phyloP scores from a whole-genome alignment of 2,113 vertebrate species.

The Lagopus muta region DNA sequence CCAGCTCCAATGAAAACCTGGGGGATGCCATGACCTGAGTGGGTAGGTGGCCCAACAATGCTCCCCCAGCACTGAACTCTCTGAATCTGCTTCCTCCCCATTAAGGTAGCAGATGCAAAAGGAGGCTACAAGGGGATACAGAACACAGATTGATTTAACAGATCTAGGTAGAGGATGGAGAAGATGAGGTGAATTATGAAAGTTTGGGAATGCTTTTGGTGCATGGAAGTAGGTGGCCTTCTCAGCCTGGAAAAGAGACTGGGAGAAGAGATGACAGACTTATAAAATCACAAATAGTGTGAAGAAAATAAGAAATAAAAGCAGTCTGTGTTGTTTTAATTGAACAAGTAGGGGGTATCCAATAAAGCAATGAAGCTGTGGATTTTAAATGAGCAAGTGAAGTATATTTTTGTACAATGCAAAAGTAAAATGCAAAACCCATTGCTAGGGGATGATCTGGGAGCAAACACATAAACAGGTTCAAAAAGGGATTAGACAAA shows the following conservation, averaged over 20 bases:
- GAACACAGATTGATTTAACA: background rate
- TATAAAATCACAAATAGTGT: background rate
- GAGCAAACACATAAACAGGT: background rate
- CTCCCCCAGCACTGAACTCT: background rate
- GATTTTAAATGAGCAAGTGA: slow-evolving; percentile 21
- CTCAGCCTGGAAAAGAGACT: background rate
- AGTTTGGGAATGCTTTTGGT: background rate
- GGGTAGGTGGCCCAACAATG: fast-evolving
- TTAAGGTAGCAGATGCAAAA: background rate
- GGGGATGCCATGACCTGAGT: background rate
- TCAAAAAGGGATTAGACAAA: slow-evolving; percentile 36
- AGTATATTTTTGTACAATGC: background rate
- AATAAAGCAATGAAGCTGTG: background rate
- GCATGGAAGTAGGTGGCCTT: background rate
- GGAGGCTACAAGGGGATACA: background rate
- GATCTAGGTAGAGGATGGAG: background rate
- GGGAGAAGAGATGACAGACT: background rate
- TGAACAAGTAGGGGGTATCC: background rate
- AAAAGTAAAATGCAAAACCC: background rate
- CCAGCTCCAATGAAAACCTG: background rate
- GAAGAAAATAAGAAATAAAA: slow-evolving; percentile 31
- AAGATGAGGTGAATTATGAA: background rate
- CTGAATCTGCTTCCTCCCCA: background rate
- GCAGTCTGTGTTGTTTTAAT: background rate
- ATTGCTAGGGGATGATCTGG: background rate